Percentiles rank a stretch among this genome's conserved stretches.
These are phyloP conservation scores for Polydrusus cervinus DNA, from an alignment of 2,888 invertebrate species.

Conservation along the genomic window DNA sequence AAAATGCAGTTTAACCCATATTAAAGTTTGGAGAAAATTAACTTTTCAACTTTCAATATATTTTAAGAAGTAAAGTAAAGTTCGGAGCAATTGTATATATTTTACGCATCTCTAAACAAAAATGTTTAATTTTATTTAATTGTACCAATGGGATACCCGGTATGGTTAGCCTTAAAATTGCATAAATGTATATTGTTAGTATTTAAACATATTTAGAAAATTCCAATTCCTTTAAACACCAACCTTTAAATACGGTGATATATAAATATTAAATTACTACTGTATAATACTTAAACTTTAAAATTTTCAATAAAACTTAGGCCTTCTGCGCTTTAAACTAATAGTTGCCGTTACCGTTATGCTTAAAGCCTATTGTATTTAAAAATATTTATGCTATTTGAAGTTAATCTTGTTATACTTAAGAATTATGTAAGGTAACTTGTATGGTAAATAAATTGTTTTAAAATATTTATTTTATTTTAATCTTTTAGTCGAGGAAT, in stretches of 20 bases:
- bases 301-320: slow-evolving; percentile 58
- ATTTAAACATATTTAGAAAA: slow-evolving; percentile 42
- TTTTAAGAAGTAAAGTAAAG: no score
- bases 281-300: slow-evolving; percentile 40
- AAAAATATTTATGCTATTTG: slow-evolving; percentile 64
- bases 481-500: no score
- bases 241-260: slow-evolving; percentile 40
- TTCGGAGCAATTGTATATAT: no score
- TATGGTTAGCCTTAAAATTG: slow-evolving; percentile 52
- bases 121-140: no score
- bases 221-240: slow-evolving; percentile 53
- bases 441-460: slow-evolving; percentile 70
- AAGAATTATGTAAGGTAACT: slow-evolving; percentile 63
- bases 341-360: slow-evolving; percentile 61
- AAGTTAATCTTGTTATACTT: slow-evolving; percentile 70
- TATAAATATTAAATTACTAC: slow-evolving; percentile 40
- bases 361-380: slow-evolving; percentile 60
- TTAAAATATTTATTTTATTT: slow-evolving; percentile 56
- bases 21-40: no score
- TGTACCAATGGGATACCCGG: no score
- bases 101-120: no score
- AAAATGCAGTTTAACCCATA: no score
- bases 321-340: slow-evolving; percentile 67
- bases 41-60: no score
- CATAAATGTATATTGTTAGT: slow-evolving; percentile 50